Evolutionary conservation across 2,888 invertebrate genomes (phyloP).

Genomic region (Xestia ashworthii): DNA sequence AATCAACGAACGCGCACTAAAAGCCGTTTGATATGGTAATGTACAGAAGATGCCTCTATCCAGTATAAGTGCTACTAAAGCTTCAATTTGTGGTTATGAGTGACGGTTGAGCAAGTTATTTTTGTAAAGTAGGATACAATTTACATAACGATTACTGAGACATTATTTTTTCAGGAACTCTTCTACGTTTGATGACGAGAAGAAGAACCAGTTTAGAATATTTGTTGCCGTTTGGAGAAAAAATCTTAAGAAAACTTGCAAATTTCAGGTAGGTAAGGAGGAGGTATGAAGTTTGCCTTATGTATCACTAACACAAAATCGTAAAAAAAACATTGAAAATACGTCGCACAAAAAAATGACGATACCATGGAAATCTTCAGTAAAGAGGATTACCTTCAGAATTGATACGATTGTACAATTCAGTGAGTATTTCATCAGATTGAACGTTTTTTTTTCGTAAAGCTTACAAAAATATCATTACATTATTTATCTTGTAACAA

Average conservation of each 20-base stretch:
- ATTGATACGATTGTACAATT: slow-evolving; percentile 41
- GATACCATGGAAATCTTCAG: slow-evolving; percentile 1
- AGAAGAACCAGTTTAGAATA: not conserved
- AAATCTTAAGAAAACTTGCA: not conserved
- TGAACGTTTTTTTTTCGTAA: slow-evolving; percentile 4
- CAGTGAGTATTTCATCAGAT: slow-evolving; percentile 18
- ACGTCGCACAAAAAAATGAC: not conserved
- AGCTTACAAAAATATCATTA: not conserved
- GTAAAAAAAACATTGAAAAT: slow-evolving; percentile 9
- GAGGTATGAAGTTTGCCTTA: not conserved
- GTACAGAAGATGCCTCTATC: slow-evolving; percentile 1
- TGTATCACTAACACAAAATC: not conserved
- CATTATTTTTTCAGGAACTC: not conserved
- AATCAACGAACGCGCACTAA: slow-evolving; percentile 13
- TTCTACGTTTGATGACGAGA: not conserved
- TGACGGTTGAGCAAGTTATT: not conserved
- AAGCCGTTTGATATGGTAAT: slow-evolving; percentile 30
- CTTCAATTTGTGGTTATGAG: not conserved
- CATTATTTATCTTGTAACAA: not conserved
- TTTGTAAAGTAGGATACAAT: not conserved
- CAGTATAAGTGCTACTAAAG: not conserved
- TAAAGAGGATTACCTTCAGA: slow-evolving; percentile 42
- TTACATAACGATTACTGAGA: not conserved
- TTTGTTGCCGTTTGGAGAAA: not conserved
- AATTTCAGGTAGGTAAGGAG: not conserved